These are phyloP conservation scores for Pecten maximus DNA, from an alignment of 2,888 invertebrate genomes.

Conservation along the genomic window DNA sequence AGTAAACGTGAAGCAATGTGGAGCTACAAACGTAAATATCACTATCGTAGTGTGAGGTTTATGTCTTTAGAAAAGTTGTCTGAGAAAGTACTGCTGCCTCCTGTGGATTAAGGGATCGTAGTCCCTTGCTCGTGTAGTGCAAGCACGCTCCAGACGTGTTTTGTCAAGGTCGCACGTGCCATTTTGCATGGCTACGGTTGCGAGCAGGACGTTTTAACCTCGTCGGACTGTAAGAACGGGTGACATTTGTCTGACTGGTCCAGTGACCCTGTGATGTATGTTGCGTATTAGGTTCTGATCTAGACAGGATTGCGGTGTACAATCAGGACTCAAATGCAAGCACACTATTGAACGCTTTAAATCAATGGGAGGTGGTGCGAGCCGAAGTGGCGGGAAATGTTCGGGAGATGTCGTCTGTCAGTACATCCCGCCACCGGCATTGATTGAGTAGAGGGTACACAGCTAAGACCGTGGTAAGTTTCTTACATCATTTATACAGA, in stretches of 20 bases:
- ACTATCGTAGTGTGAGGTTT: neutral
- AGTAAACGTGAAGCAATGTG: neutral
- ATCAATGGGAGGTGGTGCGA: neutral
- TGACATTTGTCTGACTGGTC: neutral
- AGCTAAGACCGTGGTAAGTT: constrained; percentile 12
- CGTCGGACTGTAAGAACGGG: neutral
- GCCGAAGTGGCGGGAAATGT: constrained; percentile 25
- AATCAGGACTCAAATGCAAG: neutral
- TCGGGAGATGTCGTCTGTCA: constrained; percentile 29
- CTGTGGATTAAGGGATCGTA: neutral
- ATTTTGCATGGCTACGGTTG: neutral
- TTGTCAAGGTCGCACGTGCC: neutral
- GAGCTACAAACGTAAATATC: too few species aligned
- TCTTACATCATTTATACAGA: constrained; percentile 16
- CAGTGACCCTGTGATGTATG: neutral
- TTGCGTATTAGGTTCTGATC: neutral
- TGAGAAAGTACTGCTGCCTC: neutral
- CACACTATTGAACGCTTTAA: neutral
- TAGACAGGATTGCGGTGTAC: neutral
- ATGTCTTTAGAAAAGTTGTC: neutral
- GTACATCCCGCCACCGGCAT: neutral
- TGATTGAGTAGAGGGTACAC: constrained; percentile 21
- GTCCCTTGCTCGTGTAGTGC: neutral
- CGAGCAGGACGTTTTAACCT: neutral
- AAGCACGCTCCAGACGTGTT: neutral